Evolutionary conservation across 2,797 vertebrate genomes (phyloP).

Genomic region (Diplodus puntazzo): DNA sequence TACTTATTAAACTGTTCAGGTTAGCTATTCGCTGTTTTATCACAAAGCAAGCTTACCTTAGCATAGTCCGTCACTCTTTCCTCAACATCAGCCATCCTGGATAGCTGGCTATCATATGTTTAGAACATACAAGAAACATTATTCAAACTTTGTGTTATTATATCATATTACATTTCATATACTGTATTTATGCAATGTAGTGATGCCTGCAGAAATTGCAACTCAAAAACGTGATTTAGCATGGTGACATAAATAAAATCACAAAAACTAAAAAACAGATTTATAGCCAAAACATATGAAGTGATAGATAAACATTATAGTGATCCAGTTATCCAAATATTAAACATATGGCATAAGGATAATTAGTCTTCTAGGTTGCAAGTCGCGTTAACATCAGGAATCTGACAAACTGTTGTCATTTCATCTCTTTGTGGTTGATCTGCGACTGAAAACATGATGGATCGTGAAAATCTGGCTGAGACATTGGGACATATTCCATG

Average conservation of each 20-base stretch:
- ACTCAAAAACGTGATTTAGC: background rate
- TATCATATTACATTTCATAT: no score
- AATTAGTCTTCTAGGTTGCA: no score
- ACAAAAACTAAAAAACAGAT: background rate
- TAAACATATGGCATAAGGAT: no score
- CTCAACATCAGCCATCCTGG: background rate
- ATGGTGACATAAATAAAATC: background rate
- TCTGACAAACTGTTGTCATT: no score
- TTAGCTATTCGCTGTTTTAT: background rate
- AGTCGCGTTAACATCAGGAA: no score
- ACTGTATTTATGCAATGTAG: background rate
- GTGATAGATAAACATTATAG: background rate
- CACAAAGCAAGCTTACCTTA: no score
- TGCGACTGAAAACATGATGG: no score
- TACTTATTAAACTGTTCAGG: background rate
- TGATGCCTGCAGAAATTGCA: background rate
- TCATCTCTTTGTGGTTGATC: no score
- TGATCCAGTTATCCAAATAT: no score
- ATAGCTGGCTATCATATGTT: background rate
- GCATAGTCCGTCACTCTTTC: background rate
- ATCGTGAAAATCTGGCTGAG: no score
- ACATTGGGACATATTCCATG: no score
- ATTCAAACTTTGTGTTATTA: no score
- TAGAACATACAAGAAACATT: background rate
- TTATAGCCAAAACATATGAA: background rate